These are phyloP conservation scores for Masnerella sp. DNA, from an alignment of 2,888 invertebrate genomes.

Conservation along the genomic window DNA sequence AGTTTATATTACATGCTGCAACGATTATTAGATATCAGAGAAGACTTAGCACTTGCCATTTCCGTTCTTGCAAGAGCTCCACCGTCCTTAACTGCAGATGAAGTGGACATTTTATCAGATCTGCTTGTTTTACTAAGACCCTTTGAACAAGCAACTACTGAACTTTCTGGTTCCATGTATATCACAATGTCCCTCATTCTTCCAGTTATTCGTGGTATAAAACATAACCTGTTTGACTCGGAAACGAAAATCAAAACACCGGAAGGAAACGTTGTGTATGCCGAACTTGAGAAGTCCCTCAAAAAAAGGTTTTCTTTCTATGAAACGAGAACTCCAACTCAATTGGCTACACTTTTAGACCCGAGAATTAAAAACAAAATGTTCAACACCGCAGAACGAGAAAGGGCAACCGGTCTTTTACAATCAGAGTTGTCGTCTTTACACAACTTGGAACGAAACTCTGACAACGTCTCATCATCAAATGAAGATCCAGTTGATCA, in stretches of 20 bases:
- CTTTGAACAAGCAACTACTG: slow-evolving; percentile 4
- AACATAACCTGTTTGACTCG: slow-evolving; percentile 1
- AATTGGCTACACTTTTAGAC: slow-evolving; percentile 15
- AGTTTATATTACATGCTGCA: slow-evolving; percentile 15
- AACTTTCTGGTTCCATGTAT: slow-evolving; percentile 19
- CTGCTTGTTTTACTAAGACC: slow-evolving; percentile 7
- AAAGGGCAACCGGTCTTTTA: slow-evolving; percentile 1
- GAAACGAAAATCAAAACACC: slow-evolving; percentile 1
- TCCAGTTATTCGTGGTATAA: slow-evolving; percentile 14
- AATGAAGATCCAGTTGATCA: slow-evolving; percentile 1
- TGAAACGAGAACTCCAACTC: slow-evolving; percentile 17
- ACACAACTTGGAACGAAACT: neutral
- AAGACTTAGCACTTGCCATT: slow-evolving; percentile 10
- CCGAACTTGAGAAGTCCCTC: slow-evolving; percentile 10
- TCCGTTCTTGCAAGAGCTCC: slow-evolving; percentile 6
- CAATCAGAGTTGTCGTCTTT: neutral
- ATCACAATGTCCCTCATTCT: slow-evolving; percentile 14
- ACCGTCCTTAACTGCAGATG: slow-evolving; percentile 1
- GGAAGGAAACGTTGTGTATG: slow-evolving; percentile 8
- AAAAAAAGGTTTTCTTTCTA: slow-evolving; percentile 6
- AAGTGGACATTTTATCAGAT: slow-evolving; percentile 7
- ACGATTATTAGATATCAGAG: slow-evolving; percentile 2
- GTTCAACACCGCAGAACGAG: neutral
- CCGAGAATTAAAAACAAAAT: slow-evolving; percentile 21
- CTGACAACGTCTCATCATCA: neutral